A percentile compares a stretch with the other conserved stretches of the same genome.
phyloP scores from a whole-genome alignment of 2,888 invertebrate genomes.

The Pristionchus fissidentatus region DNA sequence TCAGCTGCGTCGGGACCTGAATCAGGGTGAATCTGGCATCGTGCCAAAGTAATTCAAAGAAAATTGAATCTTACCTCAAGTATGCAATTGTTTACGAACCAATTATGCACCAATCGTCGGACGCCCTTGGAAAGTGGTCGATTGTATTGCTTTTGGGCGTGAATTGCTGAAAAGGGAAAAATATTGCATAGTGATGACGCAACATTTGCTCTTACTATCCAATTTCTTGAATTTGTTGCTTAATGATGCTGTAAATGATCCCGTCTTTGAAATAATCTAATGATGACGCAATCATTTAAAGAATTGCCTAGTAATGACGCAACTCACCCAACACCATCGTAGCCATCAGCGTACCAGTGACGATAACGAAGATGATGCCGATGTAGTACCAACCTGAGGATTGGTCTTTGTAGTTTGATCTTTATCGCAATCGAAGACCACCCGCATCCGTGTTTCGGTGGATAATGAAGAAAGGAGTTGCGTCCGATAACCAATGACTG shows the following conservation, averaged over 20 bases:
- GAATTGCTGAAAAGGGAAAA: constrained; percentile 58
- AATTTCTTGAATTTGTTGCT: no score
- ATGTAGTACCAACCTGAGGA: constrained; percentile 78
- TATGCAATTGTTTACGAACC: constrained; percentile 46
- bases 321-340: constrained; percentile 76
- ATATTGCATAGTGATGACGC: no score
- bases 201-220: no score
- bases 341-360: constrained; percentile 78
- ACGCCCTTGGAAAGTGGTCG: constrained; percentile 54
- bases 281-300: no score
- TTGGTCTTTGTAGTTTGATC: constrained; percentile 2
- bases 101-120: constrained; percentile 57
- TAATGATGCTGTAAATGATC: no score
- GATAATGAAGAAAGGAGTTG: no score
- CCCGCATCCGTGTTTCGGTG: no score
- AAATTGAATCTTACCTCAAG: constrained; percentile 35
- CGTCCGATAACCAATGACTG: no score
- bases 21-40: not conserved
- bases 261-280: no score
- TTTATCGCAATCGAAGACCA: no score
- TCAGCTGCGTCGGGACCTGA: constrained; percentile 61
- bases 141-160: constrained; percentile 63
- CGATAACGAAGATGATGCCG: constrained; percentile 78
- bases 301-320: not conserved
- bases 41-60: not conserved